Base-by-base conservation (phyloP, 2,888 invertebrate species). In the Oeneis ivallda region DNA sequence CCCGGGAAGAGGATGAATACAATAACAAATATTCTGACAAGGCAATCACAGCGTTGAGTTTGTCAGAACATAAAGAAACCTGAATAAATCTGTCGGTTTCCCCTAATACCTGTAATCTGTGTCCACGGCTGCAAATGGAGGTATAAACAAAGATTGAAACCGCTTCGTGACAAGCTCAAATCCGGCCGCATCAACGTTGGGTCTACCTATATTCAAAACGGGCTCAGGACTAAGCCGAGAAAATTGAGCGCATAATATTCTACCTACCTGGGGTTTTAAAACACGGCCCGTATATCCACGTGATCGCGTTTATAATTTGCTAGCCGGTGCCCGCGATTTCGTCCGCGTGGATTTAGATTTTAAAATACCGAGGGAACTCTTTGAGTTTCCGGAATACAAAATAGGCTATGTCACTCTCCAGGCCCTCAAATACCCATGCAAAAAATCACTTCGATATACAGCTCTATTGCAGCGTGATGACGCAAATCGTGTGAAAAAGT, bases 111-210 rank as follows among this genome's bases (percentile, higher is more conserved):
- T 45, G 62, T 26, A 67, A 64, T 60, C 62, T 60, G 47, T 41
- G 50, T 56, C 59, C 57, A 53, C 52, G 57, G 49, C 61, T 67
- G 39, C 64, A 71, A 70, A 71, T 70, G 64, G 66, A 69, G 64
- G 70, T 50, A 64, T 66, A 71, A 70, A 71, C 70, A 70, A 66
- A 65, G 70, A 65, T 69, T 66, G 53, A 61, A 68, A 70, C 66
- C 67, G 66, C 70, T 71, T 64, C 71, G 71, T 71, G 71, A 71
- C 71, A 63, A 68, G 53, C 67, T 67, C 62, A 63, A 66, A 71
- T 66, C 67, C 67, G n/a, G 56, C 62, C 66, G 71, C 70, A 70
- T 71, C 70, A 68, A 62, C 64, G 67, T 50, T 62, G 57, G 70
- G 71, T 62, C 66, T n/a, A n/a, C n/a, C n/a, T 64, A 67, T 64